Conservation (phyloP, 2,113 vertebrate species). For the Serinus canaria region DNA sequence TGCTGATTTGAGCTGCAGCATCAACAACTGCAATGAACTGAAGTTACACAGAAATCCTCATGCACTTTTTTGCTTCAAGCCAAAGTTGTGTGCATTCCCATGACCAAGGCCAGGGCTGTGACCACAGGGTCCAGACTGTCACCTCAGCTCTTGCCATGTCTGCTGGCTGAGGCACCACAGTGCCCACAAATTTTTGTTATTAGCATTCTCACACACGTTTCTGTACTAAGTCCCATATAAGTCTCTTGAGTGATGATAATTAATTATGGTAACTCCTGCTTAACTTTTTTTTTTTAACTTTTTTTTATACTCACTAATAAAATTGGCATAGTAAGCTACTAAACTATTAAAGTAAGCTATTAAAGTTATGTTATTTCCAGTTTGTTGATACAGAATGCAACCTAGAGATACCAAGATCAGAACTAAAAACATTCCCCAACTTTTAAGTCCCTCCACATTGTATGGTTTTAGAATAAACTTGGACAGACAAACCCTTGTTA, state of each 20-base stretch:
- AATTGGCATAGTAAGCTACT: neutral
- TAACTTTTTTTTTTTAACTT: neutral
- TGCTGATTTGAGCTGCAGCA: neutral
- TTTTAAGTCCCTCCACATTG: neutral
- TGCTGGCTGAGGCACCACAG: neutral
- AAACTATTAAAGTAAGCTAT: neutral
- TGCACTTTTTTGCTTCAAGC: neutral
- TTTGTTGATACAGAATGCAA: neutral
- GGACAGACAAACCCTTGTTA: neutral
- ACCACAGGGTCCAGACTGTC: neutral
- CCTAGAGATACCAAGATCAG: neutral
- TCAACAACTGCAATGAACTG: neutral
- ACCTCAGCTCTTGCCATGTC: neutral
- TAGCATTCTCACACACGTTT: neutral
- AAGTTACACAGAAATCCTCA: neutral
- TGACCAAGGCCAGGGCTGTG: neutral
- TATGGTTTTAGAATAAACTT: neutral
- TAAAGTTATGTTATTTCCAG: neutral
- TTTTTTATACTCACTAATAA: neutral
- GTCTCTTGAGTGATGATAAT: neutral
- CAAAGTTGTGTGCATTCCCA: neutral
- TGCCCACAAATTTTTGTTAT: neutral
- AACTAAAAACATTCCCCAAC: neutral
- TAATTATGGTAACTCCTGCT: neutral
- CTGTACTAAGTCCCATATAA: neutral